Evolutionary conservation across 2,113 vertebrate species (phyloP).

Genomic region (Bungarus multicinctus): DNA sequence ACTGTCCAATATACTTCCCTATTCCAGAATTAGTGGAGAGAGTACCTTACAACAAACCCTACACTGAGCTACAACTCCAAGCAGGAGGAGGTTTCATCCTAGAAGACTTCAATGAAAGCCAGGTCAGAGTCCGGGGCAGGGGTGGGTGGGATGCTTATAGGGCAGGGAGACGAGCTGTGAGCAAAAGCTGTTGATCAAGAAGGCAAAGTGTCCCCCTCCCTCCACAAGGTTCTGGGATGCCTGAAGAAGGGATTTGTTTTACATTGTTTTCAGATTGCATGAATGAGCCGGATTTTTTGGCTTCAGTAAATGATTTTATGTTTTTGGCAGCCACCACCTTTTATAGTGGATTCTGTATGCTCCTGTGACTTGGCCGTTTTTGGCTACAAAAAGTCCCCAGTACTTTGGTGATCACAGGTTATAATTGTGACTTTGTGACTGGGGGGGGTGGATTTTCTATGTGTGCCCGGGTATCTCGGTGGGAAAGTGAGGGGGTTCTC

Average conservation of each 20-base stretch:
- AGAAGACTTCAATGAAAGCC: constrained; percentile 92
- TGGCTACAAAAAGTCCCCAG: not conserved
- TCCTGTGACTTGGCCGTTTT: not conserved
- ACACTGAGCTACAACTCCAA: constrained; percentile 85
- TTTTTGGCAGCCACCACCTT: not conserved
- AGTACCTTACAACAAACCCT: constrained; percentile 84
- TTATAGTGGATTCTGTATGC: not conserved
- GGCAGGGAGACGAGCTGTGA: not conserved
- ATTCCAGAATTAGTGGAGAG: constrained; percentile 81
- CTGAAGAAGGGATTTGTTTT: not conserved
- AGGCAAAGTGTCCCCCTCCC: not conserved
- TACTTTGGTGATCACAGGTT: not conserved
- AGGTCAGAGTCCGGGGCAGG: constrained; percentile 65
- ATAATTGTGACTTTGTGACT: not conserved
- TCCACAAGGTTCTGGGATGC: not conserved
- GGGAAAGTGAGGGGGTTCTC: not conserved
- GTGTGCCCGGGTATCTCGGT: not conserved
- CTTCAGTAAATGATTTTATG: not conserved
- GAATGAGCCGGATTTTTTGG: not conserved
- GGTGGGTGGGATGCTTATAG: not conserved
- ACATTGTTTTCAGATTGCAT: not conserved
- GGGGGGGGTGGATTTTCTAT: not conserved
- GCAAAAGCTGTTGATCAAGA: not conserved
- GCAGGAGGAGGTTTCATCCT: constrained; percentile 92
- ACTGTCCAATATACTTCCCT: constrained; percentile 26